Conservation (phyloP, 1,140 invertebrate species). For the Aphaenogaster ashmeadi region DNA sequence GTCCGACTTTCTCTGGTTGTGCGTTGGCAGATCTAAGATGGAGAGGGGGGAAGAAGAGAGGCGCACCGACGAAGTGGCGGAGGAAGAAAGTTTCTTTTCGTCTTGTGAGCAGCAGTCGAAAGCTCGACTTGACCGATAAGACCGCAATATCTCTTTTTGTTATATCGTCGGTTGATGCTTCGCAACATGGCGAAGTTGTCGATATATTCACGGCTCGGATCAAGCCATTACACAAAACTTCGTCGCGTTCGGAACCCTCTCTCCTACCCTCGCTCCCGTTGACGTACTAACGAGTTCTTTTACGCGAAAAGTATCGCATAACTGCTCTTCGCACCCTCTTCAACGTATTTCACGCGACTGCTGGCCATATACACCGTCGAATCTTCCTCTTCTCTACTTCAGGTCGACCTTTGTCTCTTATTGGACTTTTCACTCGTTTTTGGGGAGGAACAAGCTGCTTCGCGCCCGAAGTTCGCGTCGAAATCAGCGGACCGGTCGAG, state of each 20-base stretch:
- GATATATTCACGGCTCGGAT: slow-evolving; percentile 29
- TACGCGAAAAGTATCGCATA: slow-evolving; percentile 55
- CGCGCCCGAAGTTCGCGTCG: slow-evolving; percentile 74
- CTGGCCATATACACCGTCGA: slow-evolving; percentile 12
- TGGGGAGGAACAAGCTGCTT: slow-evolving; percentile 66
- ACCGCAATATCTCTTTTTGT: slow-evolving; percentile 4
- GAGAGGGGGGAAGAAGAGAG: not conserved
- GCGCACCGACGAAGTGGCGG: not conserved
- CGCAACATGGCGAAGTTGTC: not conserved
- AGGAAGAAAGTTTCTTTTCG: slow-evolving; percentile 49
- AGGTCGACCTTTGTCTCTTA: slow-evolving; percentile 67
- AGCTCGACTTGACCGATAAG: slow-evolving; percentile 66
- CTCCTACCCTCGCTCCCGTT: not conserved
- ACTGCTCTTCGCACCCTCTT: slow-evolving; percentile 61
- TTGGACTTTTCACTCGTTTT: slow-evolving; percentile 72
- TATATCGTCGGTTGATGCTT: slow-evolving; percentile 12
- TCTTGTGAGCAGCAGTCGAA: slow-evolving; percentile 27
- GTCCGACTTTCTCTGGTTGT: slow-evolving; percentile 43
- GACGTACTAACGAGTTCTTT: slow-evolving; percentile 55
- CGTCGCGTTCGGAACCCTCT: not conserved
- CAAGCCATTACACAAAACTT: slow-evolving; percentile 16
- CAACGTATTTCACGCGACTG: slow-evolving; percentile 69
- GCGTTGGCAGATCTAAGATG: not conserved
- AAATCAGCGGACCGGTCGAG: slow-evolving; percentile 79
- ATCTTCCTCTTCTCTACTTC: slow-evolving; percentile 34